Percentiles rank a stretch among this genome's conserved stretches.
Evolutionary conservation across 1,140 invertebrate genomes (phyloP).

Genomic region (Armadillidium nasatum): DNA sequence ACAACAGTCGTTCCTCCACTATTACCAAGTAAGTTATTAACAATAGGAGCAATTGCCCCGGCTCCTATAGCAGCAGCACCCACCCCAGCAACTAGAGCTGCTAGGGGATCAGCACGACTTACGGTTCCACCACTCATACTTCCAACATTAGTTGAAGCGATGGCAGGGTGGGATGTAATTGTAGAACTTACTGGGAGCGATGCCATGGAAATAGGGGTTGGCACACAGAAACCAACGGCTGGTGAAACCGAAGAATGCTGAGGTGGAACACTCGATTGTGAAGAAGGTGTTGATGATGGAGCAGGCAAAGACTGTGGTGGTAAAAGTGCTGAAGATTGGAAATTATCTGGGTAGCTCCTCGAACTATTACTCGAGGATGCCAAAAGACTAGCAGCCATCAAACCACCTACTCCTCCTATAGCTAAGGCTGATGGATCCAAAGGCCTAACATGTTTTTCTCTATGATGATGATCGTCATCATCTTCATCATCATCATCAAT

Average conservation of each 20-base stretch:
- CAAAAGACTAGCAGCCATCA: slow-evolving; percentile 13
- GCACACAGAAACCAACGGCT: slow-evolving; percentile 20
- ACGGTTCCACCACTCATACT: slow-evolving; percentile 42
- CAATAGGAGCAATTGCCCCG: slow-evolving; percentile 34
- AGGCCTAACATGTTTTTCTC: slow-evolving; percentile 25
- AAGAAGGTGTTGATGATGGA: background rate
- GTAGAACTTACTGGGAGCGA: slow-evolving; percentile 28
- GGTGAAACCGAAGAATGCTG: slow-evolving; percentile 20
- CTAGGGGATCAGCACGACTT: slow-evolving; percentile 38
- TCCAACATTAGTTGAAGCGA: slow-evolving; percentile 24
- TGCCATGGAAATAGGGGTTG: slow-evolving; percentile 18
- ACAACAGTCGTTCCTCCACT: slow-evolving; percentile 17
- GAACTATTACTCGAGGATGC: background rate
- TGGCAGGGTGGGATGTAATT: background rate
- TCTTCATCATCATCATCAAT: slow-evolving; percentile 40
- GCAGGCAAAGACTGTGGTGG: slow-evolving; percentile 24
- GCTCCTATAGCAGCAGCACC: slow-evolving; percentile 37
- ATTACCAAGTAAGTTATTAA: slow-evolving; percentile 27
- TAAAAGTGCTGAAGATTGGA: slow-evolving; percentile 16
- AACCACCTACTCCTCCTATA: slow-evolving; percentile 13
- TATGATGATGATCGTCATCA: slow-evolving; percentile 24
- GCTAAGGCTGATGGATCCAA: slow-evolving; percentile 21
- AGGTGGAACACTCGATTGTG: slow-evolving; percentile 22
- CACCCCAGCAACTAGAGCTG: slow-evolving; percentile 32
- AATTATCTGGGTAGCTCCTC: slow-evolving; percentile 16